phyloP scores from a whole-genome alignment of 2,888 invertebrate species.

The Gisinianus flammeolus region DNA sequence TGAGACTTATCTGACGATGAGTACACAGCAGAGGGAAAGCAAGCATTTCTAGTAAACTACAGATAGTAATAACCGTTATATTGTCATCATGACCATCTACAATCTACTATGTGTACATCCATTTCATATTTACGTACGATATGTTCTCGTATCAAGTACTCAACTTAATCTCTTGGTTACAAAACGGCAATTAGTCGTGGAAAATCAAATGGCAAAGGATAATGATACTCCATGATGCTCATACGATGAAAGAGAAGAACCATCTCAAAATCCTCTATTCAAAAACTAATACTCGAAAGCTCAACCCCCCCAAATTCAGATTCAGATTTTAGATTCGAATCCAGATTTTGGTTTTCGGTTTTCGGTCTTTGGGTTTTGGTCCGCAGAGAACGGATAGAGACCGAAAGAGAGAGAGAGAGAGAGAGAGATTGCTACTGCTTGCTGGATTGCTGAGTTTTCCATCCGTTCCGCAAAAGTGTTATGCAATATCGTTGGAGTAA shows the following conservation, averaged over 20 bases:
- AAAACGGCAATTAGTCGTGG: slow-evolving; percentile 14
- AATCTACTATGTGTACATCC: not conserved
- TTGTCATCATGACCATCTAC: not conserved
- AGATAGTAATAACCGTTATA: not conserved
- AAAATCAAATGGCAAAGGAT: slow-evolving; percentile 16
- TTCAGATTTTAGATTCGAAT: not conserved
- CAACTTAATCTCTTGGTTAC: not conserved
- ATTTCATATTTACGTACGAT: not conserved
- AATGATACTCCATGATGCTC: slow-evolving; percentile 1
- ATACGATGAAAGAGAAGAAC: too few species aligned
- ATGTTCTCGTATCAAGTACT: not conserved
- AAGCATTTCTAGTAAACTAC: too few species aligned
- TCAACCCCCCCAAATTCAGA: not conserved
- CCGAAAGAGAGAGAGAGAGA: not conserved
- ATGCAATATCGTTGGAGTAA: too few species aligned
- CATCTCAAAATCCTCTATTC: too few species aligned
- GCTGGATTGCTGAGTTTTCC: too few species aligned
- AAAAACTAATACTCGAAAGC: not conserved
- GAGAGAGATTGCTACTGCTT: not conserved
- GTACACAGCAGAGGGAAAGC: too few species aligned
- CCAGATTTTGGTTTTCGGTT: slow-evolving; percentile 4
- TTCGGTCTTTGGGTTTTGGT: not conserved
- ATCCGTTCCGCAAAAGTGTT: too few species aligned
- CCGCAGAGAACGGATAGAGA: not conserved
- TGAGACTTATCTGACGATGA: too few species aligned